Base-by-base conservation (phyloP, 30 jellyfish, hydroid and myxozoan species). In the Aurelia aurita complex sp. Pacific region DNA sequence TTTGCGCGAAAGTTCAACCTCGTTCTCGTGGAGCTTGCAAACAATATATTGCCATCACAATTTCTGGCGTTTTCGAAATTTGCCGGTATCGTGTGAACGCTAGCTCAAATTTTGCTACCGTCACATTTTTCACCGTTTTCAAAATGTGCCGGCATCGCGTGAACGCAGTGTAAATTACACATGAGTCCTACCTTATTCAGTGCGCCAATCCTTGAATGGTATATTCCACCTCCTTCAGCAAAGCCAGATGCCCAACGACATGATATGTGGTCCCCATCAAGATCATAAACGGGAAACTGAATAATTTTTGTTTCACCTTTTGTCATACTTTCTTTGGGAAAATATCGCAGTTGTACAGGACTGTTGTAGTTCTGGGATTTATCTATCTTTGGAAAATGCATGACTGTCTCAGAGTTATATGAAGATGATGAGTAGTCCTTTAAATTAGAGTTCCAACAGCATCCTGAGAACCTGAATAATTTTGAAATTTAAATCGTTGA, bases 391-490 rank as follows among this genome's bases (percentile, higher is more conserved):
- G 72, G 73, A 60, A 81, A 69, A 8, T 74, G 69, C 42, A 81
- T 67, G 52, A 81, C 54, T 32, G 55, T 23, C 19, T 67, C 77
- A 2, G 50, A 19, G 35, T 81, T 81, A 64, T 34, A 40, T 70
- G 83, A 59, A 17, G 90, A 81, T 55, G 74, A 67, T 3, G 83
- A 51, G 54, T 81, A 81, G 10, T n/a, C 32, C n/a, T 42, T 9
- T 38, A 81, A 50, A 16, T 34, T 64, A 1, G 67, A 40, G 51
- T 19, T 69, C 90, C 90, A 81, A 16, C 90, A 81, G 67, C 90
- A 81, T 40, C 52, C 52, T 40, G 52, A 40, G 52, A 40, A 40
- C 52, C 52, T 40, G 52, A 40, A 40, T 3, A 6, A 40, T 40
- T 40, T 23, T 23, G 29, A 23, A 23, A 23, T 23, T 23, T 23